A percentile compares a stretch with the other conserved stretches of the same genome.
phyloP scores from a whole-genome alignment of 2,797 vertebrate species.

The Poeciliopsis turneri region DNA sequence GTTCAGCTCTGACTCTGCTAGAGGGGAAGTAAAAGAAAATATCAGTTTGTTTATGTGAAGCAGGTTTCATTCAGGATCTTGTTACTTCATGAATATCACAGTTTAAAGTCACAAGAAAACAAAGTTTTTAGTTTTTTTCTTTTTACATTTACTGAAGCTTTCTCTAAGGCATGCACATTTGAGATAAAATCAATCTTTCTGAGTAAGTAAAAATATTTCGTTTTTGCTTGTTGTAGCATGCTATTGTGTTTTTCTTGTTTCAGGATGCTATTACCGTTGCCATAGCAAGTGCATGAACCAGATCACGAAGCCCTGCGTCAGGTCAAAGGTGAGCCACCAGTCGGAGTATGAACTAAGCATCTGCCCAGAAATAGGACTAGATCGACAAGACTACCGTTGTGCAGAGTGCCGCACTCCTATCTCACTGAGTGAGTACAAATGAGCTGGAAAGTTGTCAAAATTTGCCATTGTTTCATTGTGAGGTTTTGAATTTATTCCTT shows the following conservation, averaged over 20 bases:
- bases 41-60: not conserved
- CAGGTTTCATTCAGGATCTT: not conserved
- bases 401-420: slow-evolving; percentile 91
- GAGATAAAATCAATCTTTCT: not conserved
- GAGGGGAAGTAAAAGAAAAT: not conserved
- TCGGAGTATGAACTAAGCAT: slow-evolving; percentile 96
- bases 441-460: not conserved
- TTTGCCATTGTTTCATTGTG: not conserved
- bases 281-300: slow-evolving; percentile 97
- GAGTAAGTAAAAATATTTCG: not conserved
- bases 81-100: not conserved
- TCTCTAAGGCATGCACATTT: not conserved
- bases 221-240: not conserved
- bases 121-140: not conserved
- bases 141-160: not conserved
- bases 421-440: slow-evolving; percentile 88
- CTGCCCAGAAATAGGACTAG: slow-evolving; percentile 93
- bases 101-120: not conserved
- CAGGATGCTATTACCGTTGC: slow-evolving; percentile 95
- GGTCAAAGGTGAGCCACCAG: slow-evolving; percentile 96
- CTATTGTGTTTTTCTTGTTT: slow-evolving; percentile 22
- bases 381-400: slow-evolving; percentile 96
- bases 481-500: not conserved
- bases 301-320: slow-evolving; percentile 92
- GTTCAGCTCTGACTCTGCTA: too few species aligned